Conservation (phyloP, 1,140 invertebrate genomes). For the Trichogramma pretiosum region DNA sequence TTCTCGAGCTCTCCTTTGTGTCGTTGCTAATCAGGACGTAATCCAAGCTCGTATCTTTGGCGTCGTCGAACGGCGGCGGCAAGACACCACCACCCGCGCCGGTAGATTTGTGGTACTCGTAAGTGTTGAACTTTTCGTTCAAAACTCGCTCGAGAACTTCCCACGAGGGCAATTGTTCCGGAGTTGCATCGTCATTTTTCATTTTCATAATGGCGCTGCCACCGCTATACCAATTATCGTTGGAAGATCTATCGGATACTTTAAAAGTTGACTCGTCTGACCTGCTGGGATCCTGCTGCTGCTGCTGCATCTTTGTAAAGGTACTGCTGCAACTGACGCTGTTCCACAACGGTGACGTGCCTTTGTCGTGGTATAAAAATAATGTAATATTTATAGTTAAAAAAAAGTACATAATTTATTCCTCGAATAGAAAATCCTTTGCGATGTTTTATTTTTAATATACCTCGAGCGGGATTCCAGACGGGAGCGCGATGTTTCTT, state of each 20-base stretch:
- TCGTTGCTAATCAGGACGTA: slow-evolving; percentile 17
- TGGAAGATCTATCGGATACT: slow-evolving; percentile 14
- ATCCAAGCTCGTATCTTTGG: slow-evolving; percentile 16
- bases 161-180: slow-evolving; percentile 29
- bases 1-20: slow-evolving; percentile 12
- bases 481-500: slow-evolving; percentile 18
- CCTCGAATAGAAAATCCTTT: too few relatives aligned
- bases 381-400: too few relatives aligned
- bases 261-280: slow-evolving; percentile 30
- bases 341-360: slow-evolving; percentile 23
- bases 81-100: too few relatives aligned
- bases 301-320: slow-evolving; percentile 24
- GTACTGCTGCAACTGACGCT: slow-evolving; percentile 23
- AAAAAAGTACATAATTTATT: too few relatives aligned
- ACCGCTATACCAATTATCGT: neutral
- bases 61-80: slow-evolving; percentile 3
- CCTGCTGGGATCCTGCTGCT: slow-evolving; percentile 21
- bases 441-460: too few relatives aligned
- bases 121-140: slow-evolving; percentile 25
- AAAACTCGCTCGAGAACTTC: slow-evolving; percentile 27
- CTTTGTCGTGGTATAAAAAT: neutral
- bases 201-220: neutral
- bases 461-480: slow-evolving; percentile 31
- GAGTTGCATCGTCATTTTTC: slow-evolving; percentile 11
- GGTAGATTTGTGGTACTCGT: slow-evolving; percentile 15